A percentile compares a stretch with the other conserved stretches of the same genome.
phyloP scores from a whole-genome alignment of 2,888 invertebrate species.

The Alsophila aescularia region DNA sequence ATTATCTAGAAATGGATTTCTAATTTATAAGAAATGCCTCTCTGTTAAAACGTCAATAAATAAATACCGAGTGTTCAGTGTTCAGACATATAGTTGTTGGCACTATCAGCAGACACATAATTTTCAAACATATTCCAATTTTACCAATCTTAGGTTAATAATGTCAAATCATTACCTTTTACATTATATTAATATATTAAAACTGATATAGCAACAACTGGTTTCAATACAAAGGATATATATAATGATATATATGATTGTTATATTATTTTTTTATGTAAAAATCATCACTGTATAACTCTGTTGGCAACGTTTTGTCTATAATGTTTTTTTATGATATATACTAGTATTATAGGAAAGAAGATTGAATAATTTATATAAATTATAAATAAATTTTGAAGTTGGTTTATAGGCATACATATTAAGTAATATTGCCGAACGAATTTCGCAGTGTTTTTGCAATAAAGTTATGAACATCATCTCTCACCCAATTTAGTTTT shows the following conservation, averaged over 20 bases:
- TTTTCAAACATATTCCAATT: not conserved
- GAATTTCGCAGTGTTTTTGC: constrained; percentile 18
- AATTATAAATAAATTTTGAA: no score
- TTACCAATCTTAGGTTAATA: constrained; percentile 20
- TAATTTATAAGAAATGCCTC: no score
- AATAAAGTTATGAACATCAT: constrained; percentile 10
- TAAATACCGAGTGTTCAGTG: no score
- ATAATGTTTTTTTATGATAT: not conserved
- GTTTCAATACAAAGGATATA: constrained; percentile 12
- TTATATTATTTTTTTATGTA: constrained; percentile 6
- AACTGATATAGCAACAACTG: not conserved
- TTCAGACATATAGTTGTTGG: no score
- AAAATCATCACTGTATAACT: not conserved
- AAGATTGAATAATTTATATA: not conserved
- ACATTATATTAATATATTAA: not conserved
- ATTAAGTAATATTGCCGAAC: constrained; percentile 9
- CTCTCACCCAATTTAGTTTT: constrained; percentile 5
- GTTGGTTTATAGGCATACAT: not conserved
- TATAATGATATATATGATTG: constrained; percentile 2
- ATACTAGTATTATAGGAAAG: not conserved
- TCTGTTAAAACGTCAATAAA: no score
- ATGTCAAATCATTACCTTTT: constrained; percentile 16
- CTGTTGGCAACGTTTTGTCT: not conserved
- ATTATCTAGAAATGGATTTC: no score
- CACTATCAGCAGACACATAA: no score